These are phyloP conservation scores for Paralvinella palmiformis DNA, from an alignment of 1,140 invertebrate species.

Conservation along the genomic window DNA sequence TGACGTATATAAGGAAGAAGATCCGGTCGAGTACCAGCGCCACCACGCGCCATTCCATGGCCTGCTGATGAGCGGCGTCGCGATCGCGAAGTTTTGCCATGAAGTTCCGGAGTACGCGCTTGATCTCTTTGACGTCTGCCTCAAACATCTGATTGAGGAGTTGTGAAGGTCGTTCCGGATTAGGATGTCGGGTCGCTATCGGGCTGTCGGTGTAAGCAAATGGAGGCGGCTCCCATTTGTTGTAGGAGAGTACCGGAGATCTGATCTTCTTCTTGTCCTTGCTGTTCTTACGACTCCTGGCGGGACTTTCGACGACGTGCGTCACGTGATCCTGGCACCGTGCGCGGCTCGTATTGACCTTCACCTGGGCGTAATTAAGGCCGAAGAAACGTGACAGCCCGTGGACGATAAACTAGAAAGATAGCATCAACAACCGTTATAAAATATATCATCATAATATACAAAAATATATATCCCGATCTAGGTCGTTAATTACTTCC, in stretches of 20 bases:
- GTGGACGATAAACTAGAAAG: slow-evolving; percentile 13
- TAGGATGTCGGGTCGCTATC: slow-evolving; percentile 4
- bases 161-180: not conserved
- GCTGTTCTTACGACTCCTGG: not conserved
- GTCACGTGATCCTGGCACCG: slow-evolving; percentile 14
- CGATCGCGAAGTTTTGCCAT: slow-evolving; percentile 30
- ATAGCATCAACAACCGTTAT: no score
- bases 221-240: slow-evolving; percentile 19
- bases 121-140: slow-evolving; percentile 38
- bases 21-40: slow-evolving; percentile 45
- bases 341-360: not conserved
- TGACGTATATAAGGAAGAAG: slow-evolving; percentile 45
- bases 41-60: slow-evolving; percentile 43
- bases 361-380: slow-evolving; percentile 12
- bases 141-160: slow-evolving; percentile 5
- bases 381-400: slow-evolving; percentile 15
- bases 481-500: no score
- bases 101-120: slow-evolving; percentile 27
- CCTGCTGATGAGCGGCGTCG: slow-evolving; percentile 31
- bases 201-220: slow-evolving; percentile 1
- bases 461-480: not conserved
- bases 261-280: slow-evolving; percentile 14
- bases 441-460: slow-evolving; percentile 2
- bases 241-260: slow-evolving; percentile 16
- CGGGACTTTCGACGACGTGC: slow-evolving; percentile 5